Conservation (phyloP, 2,888 invertebrate genomes). For the Ormyrus labotus region DNA sequence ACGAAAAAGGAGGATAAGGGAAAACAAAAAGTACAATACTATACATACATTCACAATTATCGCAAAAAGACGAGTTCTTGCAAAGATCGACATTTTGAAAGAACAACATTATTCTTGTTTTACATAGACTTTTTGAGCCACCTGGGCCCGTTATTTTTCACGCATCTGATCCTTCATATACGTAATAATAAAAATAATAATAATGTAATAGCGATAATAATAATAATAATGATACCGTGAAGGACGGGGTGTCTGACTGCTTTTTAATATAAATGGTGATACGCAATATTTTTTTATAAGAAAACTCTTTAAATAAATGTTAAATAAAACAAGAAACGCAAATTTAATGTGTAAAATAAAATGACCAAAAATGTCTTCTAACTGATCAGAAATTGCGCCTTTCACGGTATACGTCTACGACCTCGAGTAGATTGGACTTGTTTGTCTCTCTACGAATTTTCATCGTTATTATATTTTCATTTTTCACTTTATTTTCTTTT, state of each 20-base stretch:
- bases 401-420: constrained; percentile 28
- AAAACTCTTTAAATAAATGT: no score
- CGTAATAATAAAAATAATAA: constrained; percentile 22
- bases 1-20: constrained; percentile 2
- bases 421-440: constrained; percentile 47
- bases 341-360: no score
- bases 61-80: constrained; percentile 13
- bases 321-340: no score
- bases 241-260: background rate
- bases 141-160: constrained; percentile 34
- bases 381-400: no score
- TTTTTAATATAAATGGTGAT: no score
- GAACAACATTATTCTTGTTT: constrained; percentile 19
- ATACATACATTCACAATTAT: constrained; percentile 53
- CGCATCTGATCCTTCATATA: constrained; percentile 11
- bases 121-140: constrained; percentile 23
- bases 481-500: constrained; percentile 23
- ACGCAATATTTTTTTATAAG: no score
- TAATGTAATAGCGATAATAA: constrained; percentile 19
- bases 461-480: constrained; percentile 21
- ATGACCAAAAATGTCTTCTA: no score
- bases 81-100: constrained; percentile 15
- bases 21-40: constrained; percentile 33
- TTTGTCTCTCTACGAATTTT: constrained; percentile 40
- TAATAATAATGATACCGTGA: constrained; percentile 18